phyloP scores from a whole-genome alignment of 2,888 invertebrate species.

The Lasioglossum morio region DNA sequence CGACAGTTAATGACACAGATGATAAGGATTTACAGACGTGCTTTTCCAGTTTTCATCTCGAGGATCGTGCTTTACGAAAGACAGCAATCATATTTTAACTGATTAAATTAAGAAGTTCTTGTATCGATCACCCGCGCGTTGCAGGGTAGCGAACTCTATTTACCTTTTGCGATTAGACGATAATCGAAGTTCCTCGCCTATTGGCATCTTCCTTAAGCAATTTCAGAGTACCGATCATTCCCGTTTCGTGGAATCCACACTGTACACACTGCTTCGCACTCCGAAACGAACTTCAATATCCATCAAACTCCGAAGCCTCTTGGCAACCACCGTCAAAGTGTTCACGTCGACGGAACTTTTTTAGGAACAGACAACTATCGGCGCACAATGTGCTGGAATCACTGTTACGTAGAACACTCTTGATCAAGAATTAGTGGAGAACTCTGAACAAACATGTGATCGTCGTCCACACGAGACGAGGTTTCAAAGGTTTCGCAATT shows the following conservation, averaged over 20 bases:
- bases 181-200: neutral
- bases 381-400: neutral
- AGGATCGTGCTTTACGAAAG: neutral
- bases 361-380: neutral
- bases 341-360: neutral
- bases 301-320: neutral
- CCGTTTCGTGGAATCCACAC: neutral
- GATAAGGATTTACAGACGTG: neutral
- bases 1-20: neutral
- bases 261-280: neutral
- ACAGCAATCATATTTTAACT: neutral
- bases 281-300: neutral
- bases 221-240: neutral
- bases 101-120: neutral
- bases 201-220: conserved; percentile 5
- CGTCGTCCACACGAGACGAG: neutral
- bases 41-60: neutral
- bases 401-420: neutral
- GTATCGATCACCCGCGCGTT: neutral
- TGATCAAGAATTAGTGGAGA: neutral
- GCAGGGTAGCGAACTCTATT: neutral
- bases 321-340: neutral
- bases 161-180: conserved; percentile 14
- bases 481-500: neutral
- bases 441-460: neutral